These are phyloP conservation scores for Elephantulus edwardii DNA, from an alignment of 2,113 vertebrate species.

Conservation along the genomic window DNA sequence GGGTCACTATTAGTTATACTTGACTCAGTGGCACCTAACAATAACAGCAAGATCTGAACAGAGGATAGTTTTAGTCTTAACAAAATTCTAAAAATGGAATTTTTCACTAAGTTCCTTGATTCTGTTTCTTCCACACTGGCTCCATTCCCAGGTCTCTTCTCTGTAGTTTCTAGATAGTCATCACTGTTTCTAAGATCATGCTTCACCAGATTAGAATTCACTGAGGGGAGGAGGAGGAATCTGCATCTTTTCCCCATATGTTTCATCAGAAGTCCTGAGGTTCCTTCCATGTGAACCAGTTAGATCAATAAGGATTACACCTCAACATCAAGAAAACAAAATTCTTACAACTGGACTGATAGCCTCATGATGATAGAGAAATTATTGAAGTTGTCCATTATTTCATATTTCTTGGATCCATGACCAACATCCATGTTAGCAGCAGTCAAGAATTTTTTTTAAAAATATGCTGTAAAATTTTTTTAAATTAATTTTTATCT, in stretches of 20 bases:
- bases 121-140: not conserved
- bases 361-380: too few relatives aligned
- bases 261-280: not conserved
- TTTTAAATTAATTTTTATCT: too few relatives aligned
- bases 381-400: too few relatives aligned
- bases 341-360: too few relatives aligned
- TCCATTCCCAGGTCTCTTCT: not conserved
- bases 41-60: too few relatives aligned
- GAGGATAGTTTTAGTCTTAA: not conserved
- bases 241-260: not conserved
- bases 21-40: too few relatives aligned
- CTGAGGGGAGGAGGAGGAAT: not conserved
- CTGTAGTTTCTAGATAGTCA: not conserved
- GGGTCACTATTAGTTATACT: too few relatives aligned
- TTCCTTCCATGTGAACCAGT: not conserved
- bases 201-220: not conserved
- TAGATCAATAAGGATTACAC: not conserved
- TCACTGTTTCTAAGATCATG: not conserved
- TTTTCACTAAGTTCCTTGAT: not conserved
- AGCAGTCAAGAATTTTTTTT: too few relatives aligned
- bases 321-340: too few relatives aligned
- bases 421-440: too few relatives aligned
- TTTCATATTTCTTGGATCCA: too few relatives aligned
- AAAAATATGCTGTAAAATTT: too few relatives aligned
- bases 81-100: not conserved